These are phyloP conservation scores for Pleuronectes platessa DNA, from an alignment of 2,113 vertebrate genomes.

Conservation along the genomic window DNA sequence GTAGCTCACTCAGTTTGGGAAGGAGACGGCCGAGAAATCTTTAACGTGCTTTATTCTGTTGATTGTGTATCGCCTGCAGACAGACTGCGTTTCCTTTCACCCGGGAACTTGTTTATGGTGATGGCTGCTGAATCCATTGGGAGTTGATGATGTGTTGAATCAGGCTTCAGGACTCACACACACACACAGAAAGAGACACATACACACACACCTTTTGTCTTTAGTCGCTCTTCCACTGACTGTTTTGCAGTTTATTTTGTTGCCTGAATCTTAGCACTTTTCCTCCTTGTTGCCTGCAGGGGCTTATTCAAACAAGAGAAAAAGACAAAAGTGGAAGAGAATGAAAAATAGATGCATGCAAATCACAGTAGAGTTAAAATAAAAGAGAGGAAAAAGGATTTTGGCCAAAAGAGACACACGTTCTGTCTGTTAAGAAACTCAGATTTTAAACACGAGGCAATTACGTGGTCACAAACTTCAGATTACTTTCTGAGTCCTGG, in stretches of 20 bases:
- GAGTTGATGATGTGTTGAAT: conserved; percentile 48
- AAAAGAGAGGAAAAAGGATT: neutral
- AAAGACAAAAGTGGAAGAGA: neutral
- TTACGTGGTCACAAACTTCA: neutral
- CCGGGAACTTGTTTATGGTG: conserved; percentile 24
- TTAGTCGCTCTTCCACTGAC: neutral
- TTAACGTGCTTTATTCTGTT: neutral
- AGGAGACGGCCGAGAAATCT: neutral
- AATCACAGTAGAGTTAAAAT: conserved; percentile 17
- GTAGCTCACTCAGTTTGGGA: neutral
- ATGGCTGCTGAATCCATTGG: conserved; percentile 24
- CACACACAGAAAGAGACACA: neutral
- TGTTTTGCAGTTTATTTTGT: conserved; percentile 20
- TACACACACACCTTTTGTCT: neutral
- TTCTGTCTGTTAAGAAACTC: neutral
- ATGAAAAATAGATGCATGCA: conserved; percentile 29
- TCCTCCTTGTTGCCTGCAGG: neutral
- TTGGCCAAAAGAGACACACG: too few relatives aligned
- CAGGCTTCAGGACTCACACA: conserved; percentile 24
- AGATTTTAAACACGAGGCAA: too few relatives aligned
- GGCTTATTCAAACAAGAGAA: conserved; percentile 1
- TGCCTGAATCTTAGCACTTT: conserved; percentile 21
- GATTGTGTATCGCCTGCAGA: conserved; percentile 21
- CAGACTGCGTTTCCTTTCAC: conserved; percentile 12
- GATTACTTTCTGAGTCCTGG: neutral